A percentile compares a stretch with the other conserved stretches of the same genome.
Evolutionary conservation across 2,113 vertebrate genomes (phyloP).

Genomic region (Ailuropoda melanoleuca): DNA sequence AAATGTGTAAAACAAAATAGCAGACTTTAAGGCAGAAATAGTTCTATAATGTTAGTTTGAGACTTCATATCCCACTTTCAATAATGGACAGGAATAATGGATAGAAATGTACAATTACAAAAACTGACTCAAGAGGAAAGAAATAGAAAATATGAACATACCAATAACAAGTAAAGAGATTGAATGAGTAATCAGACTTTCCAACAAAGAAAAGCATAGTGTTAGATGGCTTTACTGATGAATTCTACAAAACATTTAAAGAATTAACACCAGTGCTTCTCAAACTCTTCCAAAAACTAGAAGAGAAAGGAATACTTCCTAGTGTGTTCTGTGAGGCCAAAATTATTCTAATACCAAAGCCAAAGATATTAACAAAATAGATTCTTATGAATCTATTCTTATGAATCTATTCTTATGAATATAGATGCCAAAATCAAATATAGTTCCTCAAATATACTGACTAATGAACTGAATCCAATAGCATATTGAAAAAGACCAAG

Average conservation of each 20-base stretch:
- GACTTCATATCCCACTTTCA: not conserved
- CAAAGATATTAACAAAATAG: not conserved
- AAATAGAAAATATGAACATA: not conserved
- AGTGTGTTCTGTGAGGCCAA: not conserved
- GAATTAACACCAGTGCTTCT: not conserved
- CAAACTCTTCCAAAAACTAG: not conserved
- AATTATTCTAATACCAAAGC: not conserved
- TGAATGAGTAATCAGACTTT: not conserved
- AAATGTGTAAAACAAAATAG: not conserved
- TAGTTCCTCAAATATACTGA: not conserved
- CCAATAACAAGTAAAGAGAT: not conserved
- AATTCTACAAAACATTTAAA: slow-evolving; percentile 39
- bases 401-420: not conserved
- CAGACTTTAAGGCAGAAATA: not conserved
- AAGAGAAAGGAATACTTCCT: not conserved
- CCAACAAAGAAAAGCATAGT: not conserved
- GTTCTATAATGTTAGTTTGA: not conserved
- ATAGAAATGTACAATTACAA: not conserved
- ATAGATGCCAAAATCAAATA: not conserved
- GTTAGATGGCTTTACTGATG: not conserved
- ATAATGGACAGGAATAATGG: not conserved
- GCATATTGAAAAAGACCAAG: not conserved
- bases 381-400: not conserved
- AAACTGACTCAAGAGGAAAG: not conserved
- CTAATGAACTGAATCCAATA: not conserved